Conservation (phyloP, 2,888 invertebrate species). For the Aphodius granarius region DNA sequence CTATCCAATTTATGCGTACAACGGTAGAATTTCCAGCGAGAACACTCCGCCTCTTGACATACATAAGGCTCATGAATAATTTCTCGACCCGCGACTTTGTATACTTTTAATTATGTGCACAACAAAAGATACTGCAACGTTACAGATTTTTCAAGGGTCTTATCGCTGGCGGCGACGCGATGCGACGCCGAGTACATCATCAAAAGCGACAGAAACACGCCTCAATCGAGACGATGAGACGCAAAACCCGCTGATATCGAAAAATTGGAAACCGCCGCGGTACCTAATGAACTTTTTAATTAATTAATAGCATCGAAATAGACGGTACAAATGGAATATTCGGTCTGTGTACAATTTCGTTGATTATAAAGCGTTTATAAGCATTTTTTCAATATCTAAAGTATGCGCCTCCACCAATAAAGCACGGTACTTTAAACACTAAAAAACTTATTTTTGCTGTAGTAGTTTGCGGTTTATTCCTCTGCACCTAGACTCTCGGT, state of each 20-base stretch:
- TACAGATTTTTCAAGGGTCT: constrained; percentile 13
- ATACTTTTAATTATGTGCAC: constrained; percentile 28
- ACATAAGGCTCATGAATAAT: constrained; percentile 29
- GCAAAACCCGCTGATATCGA: neutral
- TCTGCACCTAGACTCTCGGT: too few species aligned
- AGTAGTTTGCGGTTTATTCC: too few species aligned
- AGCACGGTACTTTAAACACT: too few species aligned
- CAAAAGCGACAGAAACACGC: neutral
- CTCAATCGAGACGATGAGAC: neutral
- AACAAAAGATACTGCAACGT: constrained; percentile 29
- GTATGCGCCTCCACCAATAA: too few species aligned
- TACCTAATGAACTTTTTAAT: too few species aligned
- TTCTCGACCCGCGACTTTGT: constrained; percentile 26
- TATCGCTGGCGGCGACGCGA: constrained; percentile 1
- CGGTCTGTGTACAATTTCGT: too few species aligned
- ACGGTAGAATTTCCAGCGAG: constrained; percentile 18
- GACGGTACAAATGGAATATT: too few species aligned
- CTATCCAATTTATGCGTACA: constrained; percentile 11
- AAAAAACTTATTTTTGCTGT: too few species aligned
- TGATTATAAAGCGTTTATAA: too few species aligned
- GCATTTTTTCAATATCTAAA: too few species aligned
- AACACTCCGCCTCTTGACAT: constrained; percentile 25
- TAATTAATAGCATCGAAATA: too few species aligned
- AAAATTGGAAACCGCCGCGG: too few species aligned
- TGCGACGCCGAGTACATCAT: neutral